Evolutionary conservation across 2,113 vertebrate genomes (phyloP), one percentile per base, ranked within the genome.

Genomic region (Origma solitaria): DNA sequence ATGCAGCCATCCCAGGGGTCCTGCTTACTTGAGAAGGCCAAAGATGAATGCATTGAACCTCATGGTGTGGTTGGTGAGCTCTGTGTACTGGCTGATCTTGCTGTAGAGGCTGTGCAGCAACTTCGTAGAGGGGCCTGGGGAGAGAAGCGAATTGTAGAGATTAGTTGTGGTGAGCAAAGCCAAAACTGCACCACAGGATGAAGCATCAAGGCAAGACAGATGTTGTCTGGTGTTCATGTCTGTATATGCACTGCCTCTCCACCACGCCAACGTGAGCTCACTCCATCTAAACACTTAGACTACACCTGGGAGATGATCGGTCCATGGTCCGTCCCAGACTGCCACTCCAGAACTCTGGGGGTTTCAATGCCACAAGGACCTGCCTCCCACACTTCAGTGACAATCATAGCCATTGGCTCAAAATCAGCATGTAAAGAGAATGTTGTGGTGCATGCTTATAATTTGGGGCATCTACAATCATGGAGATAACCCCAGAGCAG

Each of bases 31-130:
- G 93, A 99, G 99, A 51, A 99, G 98, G 71, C 99, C 99, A 1
- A 99, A 99, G 98, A 99, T 98, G 98, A 99, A 99, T 11, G 99
- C 98, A 0, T 99, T 99, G 96, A 99, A 98, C 88, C 99, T 98
- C 99, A 99, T 99, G 90, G 95, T 98, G 95, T 99, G 98, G 90
- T 97, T 99, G 69, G 98, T 99, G 94, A 99, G 98, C 97, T 99
- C 99, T 0, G 98, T 98, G 96, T 98, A 99, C 90, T 99, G 99
- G 97, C 98, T 99, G 96, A 99, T 98, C 87, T 99, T 99, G 54
- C 98, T 98, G 94, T 98, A 99, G 61, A 99, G 97, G 92, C 98
- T 98, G 81, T 99, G 98, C 65, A 99, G 98, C 60, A 99, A 89
- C 64, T 99, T 99, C 9, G 99, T 99, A 68, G 99, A 99, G 4